Conservation (phyloP, 53 echinoderm and acorn worm species). For the Apostichopus leukothele region DNA sequence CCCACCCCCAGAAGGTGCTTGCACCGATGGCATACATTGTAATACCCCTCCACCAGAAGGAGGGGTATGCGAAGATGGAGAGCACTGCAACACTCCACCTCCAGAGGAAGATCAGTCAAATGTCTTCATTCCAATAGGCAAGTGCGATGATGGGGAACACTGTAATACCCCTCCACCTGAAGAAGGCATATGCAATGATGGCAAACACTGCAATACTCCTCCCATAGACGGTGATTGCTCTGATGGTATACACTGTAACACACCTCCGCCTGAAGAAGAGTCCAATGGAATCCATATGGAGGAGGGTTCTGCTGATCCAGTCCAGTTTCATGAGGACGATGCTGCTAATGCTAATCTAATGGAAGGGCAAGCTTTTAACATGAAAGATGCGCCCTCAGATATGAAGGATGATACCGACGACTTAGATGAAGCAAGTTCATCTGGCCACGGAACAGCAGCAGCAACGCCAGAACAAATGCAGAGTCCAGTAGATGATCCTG, state of each 20-base stretch:
- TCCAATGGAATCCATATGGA: constrained; percentile 47
- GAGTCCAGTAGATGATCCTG: constrained; percentile 40
- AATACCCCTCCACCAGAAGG: constrained; percentile 84
- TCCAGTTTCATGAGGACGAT: constrained; percentile 5
- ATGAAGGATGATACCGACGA: constrained; percentile 17
- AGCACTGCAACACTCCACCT: constrained; percentile 68
- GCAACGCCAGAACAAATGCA: constrained; percentile 62
- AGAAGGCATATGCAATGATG: constrained; percentile 60
- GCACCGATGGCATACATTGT: constrained; percentile 71
- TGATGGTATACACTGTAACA: constrained; percentile 81
- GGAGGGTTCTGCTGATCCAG: constrained; percentile 32
- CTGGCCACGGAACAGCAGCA: constrained; percentile 61
- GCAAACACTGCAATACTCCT: constrained; percentile 77
- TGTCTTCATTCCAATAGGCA: constrained; percentile 50
- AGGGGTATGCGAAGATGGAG: constrained; percentile 68
- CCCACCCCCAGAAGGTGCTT: constrained; percentile 67
- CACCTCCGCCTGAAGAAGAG: constrained; percentile 78
- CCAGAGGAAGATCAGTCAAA: constrained; percentile 62
- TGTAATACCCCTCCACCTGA: constrained; percentile 87
- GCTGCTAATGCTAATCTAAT: constrained; percentile 40
- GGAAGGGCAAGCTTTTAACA: constrained; percentile 37
- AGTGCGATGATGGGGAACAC: constrained; percentile 66
- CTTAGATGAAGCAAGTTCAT: constrained; percentile 44
- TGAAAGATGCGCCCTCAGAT: constrained; percentile 40
- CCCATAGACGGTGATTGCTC: constrained; percentile 64